These are phyloP conservation scores for Columba janthina DNA, from an alignment of 2,113 vertebrate genomes.

Conservation along the genomic window DNA sequence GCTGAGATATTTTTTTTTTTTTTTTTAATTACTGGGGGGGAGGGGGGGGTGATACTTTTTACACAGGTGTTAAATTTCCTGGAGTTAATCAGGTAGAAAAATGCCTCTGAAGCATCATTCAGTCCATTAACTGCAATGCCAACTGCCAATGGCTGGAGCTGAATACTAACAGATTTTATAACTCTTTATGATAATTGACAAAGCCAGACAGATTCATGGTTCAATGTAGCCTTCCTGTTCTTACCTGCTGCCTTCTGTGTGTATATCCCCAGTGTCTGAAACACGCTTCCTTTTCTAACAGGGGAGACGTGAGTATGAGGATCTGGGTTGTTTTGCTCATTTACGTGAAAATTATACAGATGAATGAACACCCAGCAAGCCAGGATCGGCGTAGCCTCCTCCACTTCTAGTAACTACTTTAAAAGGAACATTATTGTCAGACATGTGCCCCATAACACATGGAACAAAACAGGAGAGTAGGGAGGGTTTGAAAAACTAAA, in stretches of 20 bases:
- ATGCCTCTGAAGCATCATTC: slow-evolving; percentile 51
- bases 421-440: slow-evolving; percentile 27
- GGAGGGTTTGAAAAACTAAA: slow-evolving; percentile 8
- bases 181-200: slow-evolving; percentile 19
- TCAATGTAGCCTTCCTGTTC: slow-evolving; percentile 3
- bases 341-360: slow-evolving; percentile 36
- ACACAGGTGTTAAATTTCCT: slow-evolving; percentile 56
- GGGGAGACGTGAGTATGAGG: not conserved
- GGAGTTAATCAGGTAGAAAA: slow-evolving; percentile 60
- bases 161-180: slow-evolving; percentile 57
- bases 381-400: not conserved
- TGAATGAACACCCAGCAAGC: slow-evolving; percentile 19
- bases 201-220: slow-evolving; percentile 29
- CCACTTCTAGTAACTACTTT: slow-evolving; percentile 1
- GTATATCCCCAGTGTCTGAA: slow-evolving; percentile 13
- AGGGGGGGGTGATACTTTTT: not conserved
- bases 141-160: slow-evolving; percentile 30
- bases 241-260: slow-evolving; percentile 43
- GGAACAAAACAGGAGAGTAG: not conserved
- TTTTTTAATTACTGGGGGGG: not conserved
- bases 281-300: not conserved
- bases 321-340: not conserved
- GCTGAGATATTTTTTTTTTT: slow-evolving; percentile 29
- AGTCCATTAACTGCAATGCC: slow-evolving; percentile 50
- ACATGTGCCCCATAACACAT: not conserved